Percentiles rank a stretch among this genome's conserved stretches.
Conservation (phyloP, 2,888 invertebrate genomes). For the Xylophagus ater region DNA sequence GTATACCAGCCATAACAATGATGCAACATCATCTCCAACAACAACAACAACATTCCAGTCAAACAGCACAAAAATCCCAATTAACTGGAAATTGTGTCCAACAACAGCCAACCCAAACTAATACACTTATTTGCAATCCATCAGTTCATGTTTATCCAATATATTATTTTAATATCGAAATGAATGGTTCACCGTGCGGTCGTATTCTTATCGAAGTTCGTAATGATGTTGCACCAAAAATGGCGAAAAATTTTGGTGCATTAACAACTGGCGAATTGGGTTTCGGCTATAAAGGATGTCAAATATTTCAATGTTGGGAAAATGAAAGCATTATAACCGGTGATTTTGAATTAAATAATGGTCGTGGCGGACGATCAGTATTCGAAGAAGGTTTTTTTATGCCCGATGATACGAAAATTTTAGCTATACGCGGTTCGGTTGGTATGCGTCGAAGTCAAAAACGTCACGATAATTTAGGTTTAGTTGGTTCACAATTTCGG, state of each 20-base stretch:
- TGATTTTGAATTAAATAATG: conserved; percentile 71
- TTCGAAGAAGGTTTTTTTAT: conserved; percentile 67
- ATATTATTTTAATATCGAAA: conserved; percentile 66
- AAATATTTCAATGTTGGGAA: conserved; percentile 73
- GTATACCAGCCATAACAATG: conserved; percentile 18
- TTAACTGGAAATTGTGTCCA: conserved; percentile 11
- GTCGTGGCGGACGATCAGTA: conserved; percentile 65
- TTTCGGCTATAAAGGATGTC: conserved; percentile 66
- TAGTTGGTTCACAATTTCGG: conserved; percentile 78
- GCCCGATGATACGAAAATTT: conserved; percentile 69
- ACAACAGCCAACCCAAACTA: conserved; percentile 18
- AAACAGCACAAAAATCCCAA: conserved; percentile 19
- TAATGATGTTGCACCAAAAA: conserved; percentile 66
- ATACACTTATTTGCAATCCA: conserved; percentile 43
- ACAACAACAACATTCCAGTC: conserved; percentile 21
- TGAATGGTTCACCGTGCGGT: conserved; percentile 57
- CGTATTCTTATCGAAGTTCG: conserved; percentile 66
- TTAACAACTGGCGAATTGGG: conserved; percentile 62
- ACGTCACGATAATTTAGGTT: conserved; percentile 64
- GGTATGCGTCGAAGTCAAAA: conserved; percentile 74
- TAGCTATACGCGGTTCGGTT: conserved; percentile 63
- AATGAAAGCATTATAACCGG: conserved; percentile 72
- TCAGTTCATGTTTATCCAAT: conserved; percentile 51
- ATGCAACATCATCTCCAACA: conserved; percentile 20
- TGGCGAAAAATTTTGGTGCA: conserved; percentile 67